A percentile compares a stretch with the other conserved stretches of the same genome.
phyloP scores from a whole-genome alignment of 2,797 vertebrate genomes.

The Fringilla coelebs region DNA sequence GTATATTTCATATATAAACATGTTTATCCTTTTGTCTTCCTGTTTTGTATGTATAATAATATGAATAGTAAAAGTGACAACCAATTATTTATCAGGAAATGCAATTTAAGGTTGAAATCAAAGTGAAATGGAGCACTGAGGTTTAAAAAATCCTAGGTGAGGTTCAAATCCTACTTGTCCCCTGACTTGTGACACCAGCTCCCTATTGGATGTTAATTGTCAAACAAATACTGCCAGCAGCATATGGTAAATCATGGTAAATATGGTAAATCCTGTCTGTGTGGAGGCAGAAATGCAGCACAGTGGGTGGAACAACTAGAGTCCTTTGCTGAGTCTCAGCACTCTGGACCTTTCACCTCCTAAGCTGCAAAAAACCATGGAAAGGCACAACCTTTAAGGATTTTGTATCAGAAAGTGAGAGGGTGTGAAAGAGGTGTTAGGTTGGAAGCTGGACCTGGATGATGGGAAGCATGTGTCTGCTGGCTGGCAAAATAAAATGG shows the following conservation, averaged over 20 bases:
- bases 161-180: background rate
- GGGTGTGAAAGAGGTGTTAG: background rate
- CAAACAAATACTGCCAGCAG: background rate
- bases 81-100: background rate
- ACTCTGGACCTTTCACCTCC: background rate
- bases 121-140: background rate
- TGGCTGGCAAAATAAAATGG: background rate
- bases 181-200: background rate
- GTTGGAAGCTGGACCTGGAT: background rate
- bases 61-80: background rate
- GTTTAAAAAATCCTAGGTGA: background rate
- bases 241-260: no score
- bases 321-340: background rate
- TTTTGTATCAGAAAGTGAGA: background rate
- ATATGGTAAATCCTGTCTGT: background rate
- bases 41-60: background rate
- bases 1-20: background rate
- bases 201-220: background rate
- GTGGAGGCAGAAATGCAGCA: background rate
- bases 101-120: background rate
- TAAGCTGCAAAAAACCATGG: background rate
- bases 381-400: background rate
- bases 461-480: background rate
- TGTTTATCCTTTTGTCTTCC: background rate
- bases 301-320: fast-evolving